These are phyloP conservation scores for Crotalus horridus DNA, from an alignment of 2,113 vertebrate genomes.

Conservation along the genomic window DNA sequence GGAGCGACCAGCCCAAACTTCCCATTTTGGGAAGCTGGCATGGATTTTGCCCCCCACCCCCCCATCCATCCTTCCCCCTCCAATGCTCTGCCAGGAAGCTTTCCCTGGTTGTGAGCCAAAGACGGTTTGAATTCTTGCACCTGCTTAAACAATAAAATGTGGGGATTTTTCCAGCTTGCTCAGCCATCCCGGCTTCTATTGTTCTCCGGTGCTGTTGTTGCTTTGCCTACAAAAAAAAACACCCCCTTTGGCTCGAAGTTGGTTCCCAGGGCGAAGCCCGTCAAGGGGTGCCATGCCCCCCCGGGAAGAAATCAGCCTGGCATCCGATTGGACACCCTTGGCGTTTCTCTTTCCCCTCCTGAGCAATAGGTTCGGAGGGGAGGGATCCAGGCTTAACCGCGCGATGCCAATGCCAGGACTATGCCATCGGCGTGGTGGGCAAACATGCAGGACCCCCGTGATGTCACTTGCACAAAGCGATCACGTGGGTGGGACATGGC, in stretches of 20 bases:
- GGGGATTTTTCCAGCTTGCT: not conserved
- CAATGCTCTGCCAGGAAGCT: not conserved
- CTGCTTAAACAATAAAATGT: not conserved
- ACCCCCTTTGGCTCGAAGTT: not conserved
- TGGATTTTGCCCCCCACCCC: not conserved
- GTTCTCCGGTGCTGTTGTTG: not conserved
- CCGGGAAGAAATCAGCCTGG: not conserved
- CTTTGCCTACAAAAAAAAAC: not conserved
- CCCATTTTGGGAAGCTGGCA: not conserved
- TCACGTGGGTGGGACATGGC: not conserved
- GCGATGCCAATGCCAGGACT: not conserved
- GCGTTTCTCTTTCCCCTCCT: not conserved
- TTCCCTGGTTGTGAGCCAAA: not conserved
- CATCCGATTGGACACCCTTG: not conserved
- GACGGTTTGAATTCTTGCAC: not conserved
- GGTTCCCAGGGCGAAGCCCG: not conserved
- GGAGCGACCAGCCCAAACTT: not conserved
- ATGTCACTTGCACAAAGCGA: not conserved
- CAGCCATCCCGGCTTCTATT: not conserved
- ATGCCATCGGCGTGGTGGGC: not conserved
- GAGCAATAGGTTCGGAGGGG: not conserved
- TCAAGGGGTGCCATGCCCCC: not conserved
- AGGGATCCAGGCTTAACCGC: not conserved
- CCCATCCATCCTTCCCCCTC: too few species aligned
- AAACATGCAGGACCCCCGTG: not conserved